Percentiles rank a stretch among this genome's conserved stretches.
phyloP scores from a whole-genome alignment of 2,113 vertebrate species.

The Arothron firmamentum region DNA sequence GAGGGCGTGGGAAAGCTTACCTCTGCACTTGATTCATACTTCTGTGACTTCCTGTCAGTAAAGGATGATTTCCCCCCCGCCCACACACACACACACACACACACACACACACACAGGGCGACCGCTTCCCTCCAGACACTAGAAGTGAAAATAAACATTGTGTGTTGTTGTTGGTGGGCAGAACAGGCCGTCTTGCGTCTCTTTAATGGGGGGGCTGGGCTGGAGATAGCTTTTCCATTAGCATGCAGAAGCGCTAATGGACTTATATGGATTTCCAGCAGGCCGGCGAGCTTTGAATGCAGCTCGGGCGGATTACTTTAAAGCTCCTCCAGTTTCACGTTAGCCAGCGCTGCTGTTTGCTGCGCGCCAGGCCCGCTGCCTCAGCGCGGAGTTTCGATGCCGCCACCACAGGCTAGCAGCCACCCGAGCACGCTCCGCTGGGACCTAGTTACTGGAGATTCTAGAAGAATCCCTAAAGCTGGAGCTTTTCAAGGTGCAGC shows the following conservation, averaged over 20 bases:
- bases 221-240: constrained; percentile 46
- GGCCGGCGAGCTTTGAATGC: constrained; percentile 37
- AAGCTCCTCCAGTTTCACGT: constrained; percentile 25
- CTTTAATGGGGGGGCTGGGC: constrained; percentile 33
- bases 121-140: too few species aligned
- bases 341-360: too few species aligned
- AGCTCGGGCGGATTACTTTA: constrained; percentile 41
- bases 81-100: too few species aligned
- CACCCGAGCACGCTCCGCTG: too few species aligned
- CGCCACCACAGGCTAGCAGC: too few species aligned
- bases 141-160: neutral
- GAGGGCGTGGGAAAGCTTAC: too few species aligned
- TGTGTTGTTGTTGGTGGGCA: constrained; percentile 2
- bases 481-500: neutral
- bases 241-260: constrained; percentile 30
- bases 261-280: constrained; percentile 55
- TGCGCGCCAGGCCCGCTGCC: too few species aligned
- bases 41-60: too few species aligned
- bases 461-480: constrained; percentile 10
- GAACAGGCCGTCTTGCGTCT: constrained; percentile 33
- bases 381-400: too few species aligned
- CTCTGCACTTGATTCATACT: too few species aligned
- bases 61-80: constrained; percentile 10
- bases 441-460: constrained; percentile 2
- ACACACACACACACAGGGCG: too few species aligned